Base-by-base conservation (phyloP, 2,113 vertebrate genomes). In the Gambusia holbrooki region DNA sequence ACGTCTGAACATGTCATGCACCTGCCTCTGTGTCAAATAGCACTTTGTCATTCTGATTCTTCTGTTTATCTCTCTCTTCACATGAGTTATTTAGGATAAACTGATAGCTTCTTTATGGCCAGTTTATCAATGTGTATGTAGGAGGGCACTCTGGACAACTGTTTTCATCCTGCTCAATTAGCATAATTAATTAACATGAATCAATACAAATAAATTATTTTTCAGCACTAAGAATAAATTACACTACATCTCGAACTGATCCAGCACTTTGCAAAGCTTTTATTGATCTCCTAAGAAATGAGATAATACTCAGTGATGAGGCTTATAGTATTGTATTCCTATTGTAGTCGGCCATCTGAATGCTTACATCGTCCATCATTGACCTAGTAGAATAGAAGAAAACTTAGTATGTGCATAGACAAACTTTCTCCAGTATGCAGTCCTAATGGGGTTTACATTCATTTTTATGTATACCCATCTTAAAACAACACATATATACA, bases 101-200 rank as follows among this genome's bases (percentile, higher is more conserved):
- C 79, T 93, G 92, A 87, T 88, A 93, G 91, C 88, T 93, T 89
- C 78, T 84, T 84, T 90, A 95, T 88, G 68, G 81, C 92, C 88
- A 92, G 94, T 94, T 94, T 93, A 90, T 73, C 25, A 13, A 64
- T 82, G 81, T 70, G 83, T 83, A 74, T 84, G 73, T 82, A 79
- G 79, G 86, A 94, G 93, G 93, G 81, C 82, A 87, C 74, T 89
- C 81, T 92, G 93, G 95, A 95, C 94, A 95, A 93, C 94, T 96
- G 94, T 95, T 96, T 96, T 95, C 91, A 91, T 94, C 92, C 87
- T 85, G 71, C 87, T 90, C 87, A 95, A 96, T 95, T 96, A 96
- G 90, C 89, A 90, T 95, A 96, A 96, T 94, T 95, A 95, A 95
- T 96, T 94, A 95, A 95, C 91, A 93, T 90, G 94, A 96, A 93